Base-by-base conservation (phyloP, 1,140 invertebrate genomes). In the Pararge aegeria region DNA sequence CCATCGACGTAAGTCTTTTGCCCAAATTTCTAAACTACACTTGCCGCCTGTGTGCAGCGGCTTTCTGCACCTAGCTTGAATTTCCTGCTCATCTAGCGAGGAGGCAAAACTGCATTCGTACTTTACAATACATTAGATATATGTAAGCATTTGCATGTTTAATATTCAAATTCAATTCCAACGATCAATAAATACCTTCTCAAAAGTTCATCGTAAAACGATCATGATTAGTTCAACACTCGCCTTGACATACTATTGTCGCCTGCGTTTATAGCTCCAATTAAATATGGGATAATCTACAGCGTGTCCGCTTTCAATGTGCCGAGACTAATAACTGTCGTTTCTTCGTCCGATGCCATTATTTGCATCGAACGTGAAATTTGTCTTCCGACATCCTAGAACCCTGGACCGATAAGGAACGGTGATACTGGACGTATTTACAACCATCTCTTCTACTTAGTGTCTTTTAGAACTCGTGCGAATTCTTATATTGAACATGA, bases 241-340 rank as follows among this genome's bases (percentile, higher is more conserved):
- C 30, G 30, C 30, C 30, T 34, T 34, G 30, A 21, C 18, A 46
- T 46, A 46, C 16, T 20, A 20, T 46, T 46, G 21, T 46, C 42
- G 21, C 18, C 42, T 46, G 42, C 61, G 71, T 51, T 55, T 67
- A 70, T 34, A 34, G 30, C 30, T 34, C 30, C 10, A 34, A 34
- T 34, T 34, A 34, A 18, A 42, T 18, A 42, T 42, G 29, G 30
- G 30, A 38, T 49, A 55, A 61, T 49, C 15, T 34, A 61, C 29
- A 34, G 51, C 30, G 30, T 55, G 50, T 61, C 42, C 52, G 4
- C 21, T 61, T 55, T 21, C 54, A 61, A 61, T 61, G 58, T 48
- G 38, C 30, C 10, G 20, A 54, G 29, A 64, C 61, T 53, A 53
- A 64, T 64, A 58, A 42, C 61, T 63, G 54, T 63, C 49, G 37